Base-by-base conservation (phyloP, 1,140 invertebrate genomes). In the Pristionchus pacificus region DNA sequence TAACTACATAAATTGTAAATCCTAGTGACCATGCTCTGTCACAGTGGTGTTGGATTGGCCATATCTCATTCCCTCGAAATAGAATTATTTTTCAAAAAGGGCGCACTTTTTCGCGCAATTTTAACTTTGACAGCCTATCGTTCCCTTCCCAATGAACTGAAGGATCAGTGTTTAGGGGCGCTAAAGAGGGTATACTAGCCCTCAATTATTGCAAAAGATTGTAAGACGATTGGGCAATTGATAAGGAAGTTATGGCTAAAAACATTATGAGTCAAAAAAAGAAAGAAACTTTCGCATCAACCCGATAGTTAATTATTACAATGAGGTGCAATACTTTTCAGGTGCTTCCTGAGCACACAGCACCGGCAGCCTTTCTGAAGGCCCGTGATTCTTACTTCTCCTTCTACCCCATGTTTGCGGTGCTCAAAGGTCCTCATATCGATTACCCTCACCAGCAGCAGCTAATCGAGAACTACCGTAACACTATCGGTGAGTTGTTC, bases 341-440 rank as follows among this genome's bases (percentile, higher is more conserved):
- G 77, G 88, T 97, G 68, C 92, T 98, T 30, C 95, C 96, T 0
- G 90, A 91, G 79, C 89, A 91, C 77, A 96, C 94, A 13, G 77
- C 80, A 63, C 95, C 97, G 86, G 91, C 94, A 82, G 89, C 91
- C 68, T 99, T 98, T 84, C 87, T 99, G 1, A 89, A 90, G 31
- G 90, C 92, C 1, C 93, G 97, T 82, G 90, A 91, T 63, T 90
- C 92, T 77, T 92, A 95, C 81, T 98, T 98, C 85, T 94, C 93
- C 2, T 97, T 98, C 85, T 98, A 97, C 85, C 94, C 92, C 84
- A 96, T 98, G 90, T 94, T 91, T 86, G 91, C 93, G 0, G 91
- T 97, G 0, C 97, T 95, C 0, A 90, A 93, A 80, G 90, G 90
- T 27, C 61, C 66, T 15, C 91, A 95, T 81, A 92, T 98, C 84